Percentiles rank a stretch among this genome's conserved stretches.
These are phyloP conservation scores for Magallana ariakensis DNA, from an alignment of 1,140 invertebrate species.

Conservation along the genomic window DNA sequence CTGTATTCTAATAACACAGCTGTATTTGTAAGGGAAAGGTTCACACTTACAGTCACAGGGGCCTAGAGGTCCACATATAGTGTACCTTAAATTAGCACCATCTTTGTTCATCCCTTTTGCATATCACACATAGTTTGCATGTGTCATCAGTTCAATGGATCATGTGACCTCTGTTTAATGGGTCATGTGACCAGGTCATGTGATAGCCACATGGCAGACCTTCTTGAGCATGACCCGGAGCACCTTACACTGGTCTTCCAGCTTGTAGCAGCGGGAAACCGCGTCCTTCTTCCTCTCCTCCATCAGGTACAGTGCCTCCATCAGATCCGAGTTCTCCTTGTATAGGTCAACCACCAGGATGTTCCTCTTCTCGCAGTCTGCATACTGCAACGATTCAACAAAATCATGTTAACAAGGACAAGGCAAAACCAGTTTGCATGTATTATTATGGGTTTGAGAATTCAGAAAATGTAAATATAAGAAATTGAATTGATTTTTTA, in stretches of 20 bases:
- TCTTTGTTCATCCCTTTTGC: too few species aligned
- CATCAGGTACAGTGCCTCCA: constrained; percentile 56
- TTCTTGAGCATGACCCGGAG: constrained; percentile 55
- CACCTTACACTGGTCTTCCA: constrained; percentile 55
- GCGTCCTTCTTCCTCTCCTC: constrained; percentile 58
- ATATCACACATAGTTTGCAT: too few species aligned
- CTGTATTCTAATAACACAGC: too few species aligned
- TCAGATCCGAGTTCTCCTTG: constrained; percentile 56
- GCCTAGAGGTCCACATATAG: too few species aligned
- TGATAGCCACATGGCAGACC: constrained; percentile 51
- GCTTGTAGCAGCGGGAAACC: constrained; percentile 53
- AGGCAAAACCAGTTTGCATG: too few species aligned
- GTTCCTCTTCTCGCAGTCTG: constrained; percentile 55
- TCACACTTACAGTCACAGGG: too few species aligned
- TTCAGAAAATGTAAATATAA: too few species aligned
- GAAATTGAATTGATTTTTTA: too few species aligned
- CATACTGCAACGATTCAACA: constrained; percentile 42
- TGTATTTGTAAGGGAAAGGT: too few species aligned
- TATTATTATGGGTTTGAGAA: too few species aligned
- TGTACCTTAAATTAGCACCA: too few species aligned
- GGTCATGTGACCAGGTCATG: neutral
- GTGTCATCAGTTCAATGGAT: too few species aligned
- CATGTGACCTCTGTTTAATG: neutral
- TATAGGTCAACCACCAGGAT: constrained; percentile 56
- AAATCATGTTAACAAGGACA: neutral